Evolutionary conservation across 2,113 vertebrate genomes (phyloP).

Genomic region (Labeo rohita): DNA sequence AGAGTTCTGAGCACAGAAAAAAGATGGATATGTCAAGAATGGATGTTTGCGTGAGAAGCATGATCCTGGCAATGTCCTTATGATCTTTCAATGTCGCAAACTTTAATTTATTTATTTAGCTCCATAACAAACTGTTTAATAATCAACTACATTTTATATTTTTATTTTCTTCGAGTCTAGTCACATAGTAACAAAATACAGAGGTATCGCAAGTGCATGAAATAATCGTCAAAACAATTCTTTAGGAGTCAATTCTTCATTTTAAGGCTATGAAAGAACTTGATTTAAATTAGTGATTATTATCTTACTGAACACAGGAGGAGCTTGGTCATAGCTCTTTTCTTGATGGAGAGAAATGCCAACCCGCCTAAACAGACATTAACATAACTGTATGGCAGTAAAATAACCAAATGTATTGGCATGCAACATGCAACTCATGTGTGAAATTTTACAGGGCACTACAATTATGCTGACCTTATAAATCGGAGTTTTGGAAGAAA

Average conservation of each 20-base stretch:
- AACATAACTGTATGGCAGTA: slow-evolving; percentile 58
- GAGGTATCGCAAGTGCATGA: background rate
- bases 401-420: slow-evolving; percentile 57
- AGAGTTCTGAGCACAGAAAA: background rate
- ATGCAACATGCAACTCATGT: slow-evolving; percentile 62
- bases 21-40: background rate
- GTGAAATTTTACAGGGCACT: slow-evolving; percentile 68
- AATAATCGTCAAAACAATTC: background rate
- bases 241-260: background rate
- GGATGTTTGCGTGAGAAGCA: background rate
- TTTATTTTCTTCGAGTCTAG: background rate
- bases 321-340: slow-evolving; percentile 13
- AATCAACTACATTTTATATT: background rate
- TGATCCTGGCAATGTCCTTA: background rate
- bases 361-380: slow-evolving; percentile 44
- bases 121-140: background rate
- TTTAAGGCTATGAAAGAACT: background rate
- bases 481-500: slow-evolving; percentile 57
- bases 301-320: slow-evolving; percentile 41
- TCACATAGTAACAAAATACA: background rate
- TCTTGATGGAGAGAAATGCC: slow-evolving; percentile 25
- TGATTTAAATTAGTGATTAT: background rate
- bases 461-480: slow-evolving; percentile 68
- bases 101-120: background rate
- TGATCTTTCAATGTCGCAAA: background rate